Evolutionary conservation across 2,888 invertebrate species (phyloP).

Genomic region (Flexamia atlantica): DNA sequence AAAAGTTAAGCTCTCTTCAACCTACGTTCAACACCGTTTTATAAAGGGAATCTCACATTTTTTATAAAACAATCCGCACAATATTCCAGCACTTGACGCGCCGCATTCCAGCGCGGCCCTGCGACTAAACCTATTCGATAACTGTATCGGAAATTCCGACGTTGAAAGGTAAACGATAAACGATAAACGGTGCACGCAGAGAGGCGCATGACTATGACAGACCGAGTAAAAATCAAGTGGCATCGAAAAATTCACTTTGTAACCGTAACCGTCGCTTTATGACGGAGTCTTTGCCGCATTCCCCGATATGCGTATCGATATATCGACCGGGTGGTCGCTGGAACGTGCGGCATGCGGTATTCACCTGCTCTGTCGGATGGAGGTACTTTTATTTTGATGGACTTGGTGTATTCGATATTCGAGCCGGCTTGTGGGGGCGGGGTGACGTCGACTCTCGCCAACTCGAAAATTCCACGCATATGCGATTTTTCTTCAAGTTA

Average conservation of each 20-base stretch:
- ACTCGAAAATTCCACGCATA: not conserved
- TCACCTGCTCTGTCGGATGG: no score
- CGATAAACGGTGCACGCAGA: slow-evolving; percentile 1
- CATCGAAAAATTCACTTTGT: slow-evolving; percentile 54
- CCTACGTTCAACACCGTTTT: no score
- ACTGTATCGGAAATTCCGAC: slow-evolving; percentile 51
- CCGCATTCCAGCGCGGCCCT: slow-evolving; percentile 17
- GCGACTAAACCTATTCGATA: not conserved
- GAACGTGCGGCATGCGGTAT: not conserved
- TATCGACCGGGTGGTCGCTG: not conserved
- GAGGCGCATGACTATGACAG: slow-evolving; percentile 13
- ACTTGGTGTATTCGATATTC: not conserved
- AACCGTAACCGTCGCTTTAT: slow-evolving; percentile 22
- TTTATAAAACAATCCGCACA: not conserved
- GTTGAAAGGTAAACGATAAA: no score
- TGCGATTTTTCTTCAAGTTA: no score
- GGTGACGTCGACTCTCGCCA: not conserved
- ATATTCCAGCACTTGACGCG: not conserved
- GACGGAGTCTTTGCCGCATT: slow-evolving; percentile 32
- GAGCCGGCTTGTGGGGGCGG: not conserved
- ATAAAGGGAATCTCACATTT: not conserved
- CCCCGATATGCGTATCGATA: not conserved
- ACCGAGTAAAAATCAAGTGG: slow-evolving; percentile 55
- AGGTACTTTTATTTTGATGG: no score
- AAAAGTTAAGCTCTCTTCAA: no score